A percentile compares a stretch with the other conserved stretches of the same genome.
Evolutionary conservation across 2,888 invertebrate species (phyloP).

Genomic region (Amphimallon solstitiale): DNA sequence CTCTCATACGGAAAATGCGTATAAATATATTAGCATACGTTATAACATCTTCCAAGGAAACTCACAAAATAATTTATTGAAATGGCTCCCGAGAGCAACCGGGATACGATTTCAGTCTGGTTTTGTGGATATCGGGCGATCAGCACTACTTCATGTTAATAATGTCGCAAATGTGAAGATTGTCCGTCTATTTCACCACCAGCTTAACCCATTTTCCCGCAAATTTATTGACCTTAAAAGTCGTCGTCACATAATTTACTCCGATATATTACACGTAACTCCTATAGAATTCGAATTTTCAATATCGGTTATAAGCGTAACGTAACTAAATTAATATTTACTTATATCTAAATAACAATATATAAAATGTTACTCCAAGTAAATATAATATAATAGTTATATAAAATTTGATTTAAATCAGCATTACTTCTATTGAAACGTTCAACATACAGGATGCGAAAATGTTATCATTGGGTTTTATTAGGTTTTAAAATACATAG

Average conservation of each 20-base stretch:
- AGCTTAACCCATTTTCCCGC: conserved; percentile 41
- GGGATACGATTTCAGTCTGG: conserved; percentile 43
- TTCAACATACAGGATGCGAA: too few species aligned
- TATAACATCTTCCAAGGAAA: conserved; percentile 42
- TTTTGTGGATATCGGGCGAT: conserved; percentile 43
- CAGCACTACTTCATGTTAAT: conserved; percentile 44
- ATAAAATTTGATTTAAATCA: too few species aligned
- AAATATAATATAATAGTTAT: too few species aligned
- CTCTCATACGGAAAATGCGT: conserved; percentile 38
- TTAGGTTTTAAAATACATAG: too few species aligned
- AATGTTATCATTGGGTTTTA: too few species aligned
- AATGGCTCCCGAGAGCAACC: conserved; percentile 42
- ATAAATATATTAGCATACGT: conserved; percentile 43
- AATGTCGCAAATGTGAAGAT: conserved; percentile 47
- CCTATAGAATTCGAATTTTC: too few species aligned
- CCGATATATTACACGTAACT: not conserved
- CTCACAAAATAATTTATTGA: conserved; percentile 44
- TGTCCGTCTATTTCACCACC: conserved; percentile 42
- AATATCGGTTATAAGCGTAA: too few species aligned
- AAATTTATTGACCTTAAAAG: conserved; percentile 41
- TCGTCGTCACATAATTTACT: conserved; percentile 5
- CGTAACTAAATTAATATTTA: too few species aligned
- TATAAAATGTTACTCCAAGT: too few species aligned
- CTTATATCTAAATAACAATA: too few species aligned
- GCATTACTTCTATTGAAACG: too few species aligned